Conservation (phyloP, 1,140 invertebrate species). For the Musca domestica region DNA sequence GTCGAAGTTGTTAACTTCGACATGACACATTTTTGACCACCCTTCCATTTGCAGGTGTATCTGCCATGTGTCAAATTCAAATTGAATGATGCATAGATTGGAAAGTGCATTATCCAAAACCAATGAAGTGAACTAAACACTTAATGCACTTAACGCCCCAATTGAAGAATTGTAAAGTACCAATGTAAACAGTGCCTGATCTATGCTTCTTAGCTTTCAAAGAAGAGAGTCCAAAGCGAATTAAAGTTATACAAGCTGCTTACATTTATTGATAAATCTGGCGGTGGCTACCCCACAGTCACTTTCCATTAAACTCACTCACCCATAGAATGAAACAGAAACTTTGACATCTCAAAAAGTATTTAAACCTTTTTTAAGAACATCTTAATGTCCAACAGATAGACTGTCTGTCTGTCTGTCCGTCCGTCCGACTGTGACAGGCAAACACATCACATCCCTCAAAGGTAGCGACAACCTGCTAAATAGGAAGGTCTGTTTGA, state of each 20-base stretch:
- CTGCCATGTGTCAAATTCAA: constrained; percentile 9
- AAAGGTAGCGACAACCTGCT: background rate
- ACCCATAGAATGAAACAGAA: background rate
- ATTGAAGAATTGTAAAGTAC: background rate
- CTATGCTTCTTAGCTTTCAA: background rate
- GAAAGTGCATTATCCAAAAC: too few species aligned
- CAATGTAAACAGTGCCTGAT: background rate
- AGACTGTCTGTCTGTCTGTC: too few species aligned
- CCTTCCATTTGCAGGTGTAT: background rate
- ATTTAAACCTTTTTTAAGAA: constrained; percentile 13
- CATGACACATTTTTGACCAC: too few species aligned
- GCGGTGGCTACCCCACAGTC: background rate
- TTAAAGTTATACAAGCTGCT: constrained; percentile 5
- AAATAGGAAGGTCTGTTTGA: background rate
- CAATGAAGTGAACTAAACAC: background rate
- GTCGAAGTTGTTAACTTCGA: too few species aligned
- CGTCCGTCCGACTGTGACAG: background rate
- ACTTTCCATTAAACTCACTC: constrained; percentile 1
- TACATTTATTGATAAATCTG: constrained; percentile 14
- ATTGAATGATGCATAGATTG: background rate
- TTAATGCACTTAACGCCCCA: constrained; percentile 8
- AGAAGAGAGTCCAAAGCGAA: background rate
- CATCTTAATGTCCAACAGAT: constrained; percentile 11
- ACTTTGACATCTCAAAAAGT: constrained; percentile 15
- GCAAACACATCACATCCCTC: constrained; percentile 6